Conservation (phyloP, 2,113 vertebrate genomes). For the Serilophus lunatus region DNA sequence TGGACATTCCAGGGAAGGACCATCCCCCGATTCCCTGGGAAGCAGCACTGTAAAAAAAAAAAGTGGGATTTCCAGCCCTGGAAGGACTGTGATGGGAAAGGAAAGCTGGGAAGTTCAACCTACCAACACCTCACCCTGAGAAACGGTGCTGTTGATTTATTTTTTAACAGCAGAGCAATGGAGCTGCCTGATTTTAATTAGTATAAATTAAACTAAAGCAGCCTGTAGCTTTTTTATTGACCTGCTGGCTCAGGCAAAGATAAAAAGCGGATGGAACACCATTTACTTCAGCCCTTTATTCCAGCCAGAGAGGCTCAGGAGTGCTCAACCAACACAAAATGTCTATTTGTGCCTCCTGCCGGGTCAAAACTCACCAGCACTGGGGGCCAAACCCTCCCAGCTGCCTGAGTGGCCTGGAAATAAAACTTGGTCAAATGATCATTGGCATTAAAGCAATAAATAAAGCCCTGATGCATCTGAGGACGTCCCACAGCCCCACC, state of each 20-base stretch:
- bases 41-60: not conserved
- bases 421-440: not conserved
- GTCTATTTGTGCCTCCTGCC: not conserved
- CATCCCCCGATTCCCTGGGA: not conserved
- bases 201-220: not conserved
- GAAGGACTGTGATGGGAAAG: not conserved
- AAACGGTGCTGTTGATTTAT: slow-evolving; percentile 67
- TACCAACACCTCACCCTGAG: slow-evolving; percentile 54
- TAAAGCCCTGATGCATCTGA: not conserved
- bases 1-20: too few relatives aligned
- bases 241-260: not conserved
- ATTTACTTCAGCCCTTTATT: not conserved
- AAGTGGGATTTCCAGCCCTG: not conserved
- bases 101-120: not conserved
- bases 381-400: not conserved
- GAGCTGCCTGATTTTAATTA: slow-evolving; percentile 46
- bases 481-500: not conserved
- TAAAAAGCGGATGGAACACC: not conserved
- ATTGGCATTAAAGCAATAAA: not conserved
- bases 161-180: slow-evolving; percentile 54
- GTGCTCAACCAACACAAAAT: not conserved
- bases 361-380: not conserved
- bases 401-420: too few relatives aligned
- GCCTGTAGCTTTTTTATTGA: slow-evolving; percentile 17
- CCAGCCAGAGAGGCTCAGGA: not conserved